phyloP scores from a whole-genome alignment of 2,113 vertebrate genomes.

The Pelodiscus sinensis region DNA sequence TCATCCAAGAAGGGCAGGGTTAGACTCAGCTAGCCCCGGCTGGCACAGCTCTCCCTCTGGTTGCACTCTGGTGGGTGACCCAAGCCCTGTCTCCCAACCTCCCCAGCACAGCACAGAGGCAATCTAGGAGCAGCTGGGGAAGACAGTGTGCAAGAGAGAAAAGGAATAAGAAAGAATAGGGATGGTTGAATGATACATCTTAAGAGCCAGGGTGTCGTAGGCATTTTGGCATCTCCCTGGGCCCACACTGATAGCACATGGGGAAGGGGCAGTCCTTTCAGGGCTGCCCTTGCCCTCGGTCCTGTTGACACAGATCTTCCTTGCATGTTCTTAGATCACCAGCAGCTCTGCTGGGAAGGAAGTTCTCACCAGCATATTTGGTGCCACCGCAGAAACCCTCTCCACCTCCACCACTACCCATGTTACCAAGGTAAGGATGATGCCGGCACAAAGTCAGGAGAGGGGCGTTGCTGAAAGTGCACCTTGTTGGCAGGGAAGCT shows the following conservation, averaged over 20 bases:
- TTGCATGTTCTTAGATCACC: constrained; percentile 73
- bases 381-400: constrained; percentile 89
- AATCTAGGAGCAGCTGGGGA: not conserved
- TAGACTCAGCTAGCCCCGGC: not conserved
- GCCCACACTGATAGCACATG: not conserved
- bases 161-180: not conserved
- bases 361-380: constrained; percentile 81
- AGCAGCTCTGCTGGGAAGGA: constrained; percentile 74
- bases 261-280: not conserved
- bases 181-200: not conserved
- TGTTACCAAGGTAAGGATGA: constrained; percentile 93
- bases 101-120: not conserved
- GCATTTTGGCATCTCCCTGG: not conserved
- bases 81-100: not conserved
- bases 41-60: not conserved
- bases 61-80: not conserved
- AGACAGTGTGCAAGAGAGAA: not conserved
- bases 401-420: constrained; percentile 97
- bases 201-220: not conserved
- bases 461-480: fast-evolving
- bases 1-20: not conserved
- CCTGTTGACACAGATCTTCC: not conserved
- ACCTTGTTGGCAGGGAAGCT: not conserved
- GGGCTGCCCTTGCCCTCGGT: too few species aligned
- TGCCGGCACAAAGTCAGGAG: not conserved